phyloP scores from a whole-genome alignment of 2,888 invertebrate species.

The Tipula helvola region DNA sequence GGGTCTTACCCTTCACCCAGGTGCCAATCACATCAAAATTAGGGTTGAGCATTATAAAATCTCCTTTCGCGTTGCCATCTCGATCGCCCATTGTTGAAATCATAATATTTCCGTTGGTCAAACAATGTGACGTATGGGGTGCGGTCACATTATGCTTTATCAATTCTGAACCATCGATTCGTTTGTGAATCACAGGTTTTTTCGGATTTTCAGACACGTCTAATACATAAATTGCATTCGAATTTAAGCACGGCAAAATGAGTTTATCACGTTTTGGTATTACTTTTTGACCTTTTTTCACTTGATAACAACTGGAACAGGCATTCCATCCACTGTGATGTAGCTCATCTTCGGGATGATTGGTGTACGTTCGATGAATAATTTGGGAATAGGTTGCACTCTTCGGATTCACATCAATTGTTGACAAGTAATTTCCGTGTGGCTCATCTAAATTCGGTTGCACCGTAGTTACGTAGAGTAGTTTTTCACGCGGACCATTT shows the following conservation, averaged over 20 bases:
- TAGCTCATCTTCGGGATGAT: conserved; percentile 68
- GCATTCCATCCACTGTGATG: conserved; percentile 97
- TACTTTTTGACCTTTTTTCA: conserved; percentile 28
- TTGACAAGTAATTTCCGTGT: conserved; percentile 78
- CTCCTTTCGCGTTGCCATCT: conserved; percentile 72
- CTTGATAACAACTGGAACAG: conserved; percentile 78
- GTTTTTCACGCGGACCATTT: conserved; percentile 68
- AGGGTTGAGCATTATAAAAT: conserved; percentile 78
- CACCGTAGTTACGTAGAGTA: conserved; percentile 80
- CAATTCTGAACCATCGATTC: conserved; percentile 69
- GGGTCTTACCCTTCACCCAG: conserved; percentile 58
- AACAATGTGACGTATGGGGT: conserved; percentile 89
- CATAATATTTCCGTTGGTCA: conserved; percentile 86
- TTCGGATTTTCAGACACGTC: conserved; percentile 64
- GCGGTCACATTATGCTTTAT: conserved; percentile 63
- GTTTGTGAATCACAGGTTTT: conserved; percentile 53
- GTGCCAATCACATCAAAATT: conserved; percentile 50
- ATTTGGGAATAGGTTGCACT: conserved; percentile 81
- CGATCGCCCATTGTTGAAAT: conserved; percentile 88
- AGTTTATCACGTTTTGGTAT: conserved; percentile 58
- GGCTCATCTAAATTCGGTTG: conserved; percentile 51
- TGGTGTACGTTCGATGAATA: conserved; percentile 71
- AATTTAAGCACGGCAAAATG: conserved; percentile 68
- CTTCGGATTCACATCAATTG: conserved; percentile 80
- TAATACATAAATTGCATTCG: conserved; percentile 71